Evolutionary conservation across 2,113 vertebrate species (phyloP).

Genomic region (Platysteira castanea): DNA sequence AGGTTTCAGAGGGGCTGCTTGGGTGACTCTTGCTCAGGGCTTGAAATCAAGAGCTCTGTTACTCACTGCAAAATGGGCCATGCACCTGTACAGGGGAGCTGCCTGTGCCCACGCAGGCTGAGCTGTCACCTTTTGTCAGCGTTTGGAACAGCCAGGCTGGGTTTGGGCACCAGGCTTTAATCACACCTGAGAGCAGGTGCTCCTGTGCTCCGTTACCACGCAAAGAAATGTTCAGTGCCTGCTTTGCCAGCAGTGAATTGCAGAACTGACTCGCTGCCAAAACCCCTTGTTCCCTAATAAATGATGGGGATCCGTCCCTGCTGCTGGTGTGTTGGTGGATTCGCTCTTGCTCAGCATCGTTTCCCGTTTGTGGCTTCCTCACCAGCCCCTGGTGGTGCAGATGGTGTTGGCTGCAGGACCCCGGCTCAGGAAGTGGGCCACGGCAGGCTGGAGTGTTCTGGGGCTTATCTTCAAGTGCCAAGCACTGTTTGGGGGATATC

Average conservation of each 20-base stretch:
- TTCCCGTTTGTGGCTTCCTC: neutral
- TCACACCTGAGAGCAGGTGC: neutral
- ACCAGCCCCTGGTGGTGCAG: neutral
- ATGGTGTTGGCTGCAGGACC: neutral
- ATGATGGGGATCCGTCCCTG: neutral
- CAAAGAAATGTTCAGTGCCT: neutral
- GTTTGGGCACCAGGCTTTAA: neutral
- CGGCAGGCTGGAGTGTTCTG: neutral
- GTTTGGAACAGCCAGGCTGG: neutral
- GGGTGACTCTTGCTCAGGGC: neutral
- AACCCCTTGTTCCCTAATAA: fast-evolving
- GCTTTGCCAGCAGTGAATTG: neutral
- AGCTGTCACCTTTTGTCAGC: neutral
- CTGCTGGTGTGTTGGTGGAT: neutral
- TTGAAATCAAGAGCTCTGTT: neutral
- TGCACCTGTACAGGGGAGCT: neutral
- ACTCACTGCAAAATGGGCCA: neutral
- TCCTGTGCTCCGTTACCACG: neutral
- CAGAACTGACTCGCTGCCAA: neutral
- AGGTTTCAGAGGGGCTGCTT: neutral
- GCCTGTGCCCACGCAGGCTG: neutral
- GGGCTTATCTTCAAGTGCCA: neutral
- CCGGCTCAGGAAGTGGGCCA: neutral
- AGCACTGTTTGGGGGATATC: neutral
- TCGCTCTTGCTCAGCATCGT: fast-evolving